phyloP scores from a whole-genome alignment of 2,113 vertebrate species.

The Erythrocebus patas region DNA sequence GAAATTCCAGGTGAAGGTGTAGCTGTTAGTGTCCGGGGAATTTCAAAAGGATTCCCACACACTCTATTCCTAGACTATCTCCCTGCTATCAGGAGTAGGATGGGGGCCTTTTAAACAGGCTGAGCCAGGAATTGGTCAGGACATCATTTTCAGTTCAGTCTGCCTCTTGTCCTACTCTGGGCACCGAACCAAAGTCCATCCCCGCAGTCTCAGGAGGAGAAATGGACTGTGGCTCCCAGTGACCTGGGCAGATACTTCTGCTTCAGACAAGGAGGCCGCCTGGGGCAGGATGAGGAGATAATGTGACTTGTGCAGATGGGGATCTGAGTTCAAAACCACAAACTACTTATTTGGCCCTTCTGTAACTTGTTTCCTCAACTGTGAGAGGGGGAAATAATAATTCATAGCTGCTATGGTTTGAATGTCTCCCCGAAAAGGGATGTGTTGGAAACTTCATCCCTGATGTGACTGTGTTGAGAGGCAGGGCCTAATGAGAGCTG shows the following conservation, averaged over 20 bases:
- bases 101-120: not conserved
- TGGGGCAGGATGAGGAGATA: not conserved
- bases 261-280: not conserved
- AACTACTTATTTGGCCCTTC: not conserved
- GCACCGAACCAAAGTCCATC: not conserved
- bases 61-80: not conserved
- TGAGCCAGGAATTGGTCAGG: not conserved
- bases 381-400: not conserved
- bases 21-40: not conserved
- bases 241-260: not conserved
- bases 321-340: not conserved
- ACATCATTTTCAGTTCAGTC: not conserved
- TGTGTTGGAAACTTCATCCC: not conserved
- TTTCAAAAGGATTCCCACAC: not conserved
- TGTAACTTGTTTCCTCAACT: not conserved
- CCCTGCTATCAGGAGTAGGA: rapidly evolving
- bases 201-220: not conserved
- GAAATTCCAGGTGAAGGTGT: not conserved
- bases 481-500: too few relatives aligned
- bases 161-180: not conserved
- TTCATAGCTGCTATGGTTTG: not conserved
- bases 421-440: not conserved
- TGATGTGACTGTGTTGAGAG: not conserved
- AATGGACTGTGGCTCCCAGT: not conserved
- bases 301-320: not conserved